Evolutionary conservation across 2,113 vertebrate species (phyloP).

Genomic region (Spea multiplicata): DNA sequence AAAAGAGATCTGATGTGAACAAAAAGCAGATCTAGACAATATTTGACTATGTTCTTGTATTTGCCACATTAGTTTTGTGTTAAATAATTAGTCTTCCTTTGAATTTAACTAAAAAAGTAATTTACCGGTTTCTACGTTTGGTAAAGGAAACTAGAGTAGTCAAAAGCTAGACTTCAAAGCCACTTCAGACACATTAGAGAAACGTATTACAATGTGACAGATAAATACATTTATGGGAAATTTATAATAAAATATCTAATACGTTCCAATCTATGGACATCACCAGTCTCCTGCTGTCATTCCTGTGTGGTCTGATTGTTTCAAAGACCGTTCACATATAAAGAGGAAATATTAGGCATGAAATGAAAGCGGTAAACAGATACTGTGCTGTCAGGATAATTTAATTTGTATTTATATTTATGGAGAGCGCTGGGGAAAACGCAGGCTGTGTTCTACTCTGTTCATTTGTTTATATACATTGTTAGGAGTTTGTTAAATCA

Average conservation of each 20-base stretch:
- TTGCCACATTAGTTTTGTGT: too few relatives aligned
- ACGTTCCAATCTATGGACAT: slow-evolving; percentile 13
- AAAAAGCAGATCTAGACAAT: too few relatives aligned
- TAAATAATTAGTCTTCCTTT: too few relatives aligned
- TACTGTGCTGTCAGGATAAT: slow-evolving; percentile 28
- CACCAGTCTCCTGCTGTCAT: slow-evolving; percentile 22
- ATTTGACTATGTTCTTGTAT: too few relatives aligned
- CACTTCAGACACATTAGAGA: slow-evolving; percentile 4
- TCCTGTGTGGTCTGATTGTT: slow-evolving; percentile 21
- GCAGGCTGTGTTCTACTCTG: slow-evolving; percentile 14
- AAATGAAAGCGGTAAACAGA: slow-evolving; percentile 41
- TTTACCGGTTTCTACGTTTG: not conserved
- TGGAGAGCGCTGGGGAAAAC: not conserved
- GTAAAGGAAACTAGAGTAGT: not conserved
- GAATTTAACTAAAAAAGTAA: too few relatives aligned
- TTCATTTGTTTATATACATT: slow-evolving; percentile 34
- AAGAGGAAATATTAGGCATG: slow-evolving; percentile 40
- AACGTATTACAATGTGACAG: slow-evolving; percentile 13
- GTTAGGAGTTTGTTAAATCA: slow-evolving; percentile 33
- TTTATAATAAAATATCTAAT: slow-evolving; percentile 22
- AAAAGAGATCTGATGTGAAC: too few relatives aligned
- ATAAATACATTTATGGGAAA: slow-evolving; percentile 25
- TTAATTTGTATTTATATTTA: slow-evolving; percentile 44
- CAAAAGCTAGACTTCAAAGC: slow-evolving; percentile 5
- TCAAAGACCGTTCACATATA: slow-evolving; percentile 20